Evolutionary conservation across 2,797 vertebrate species (phyloP), one percentile per base, ranked within the genome.

Genomic region (Emys orbicularis): DNA sequence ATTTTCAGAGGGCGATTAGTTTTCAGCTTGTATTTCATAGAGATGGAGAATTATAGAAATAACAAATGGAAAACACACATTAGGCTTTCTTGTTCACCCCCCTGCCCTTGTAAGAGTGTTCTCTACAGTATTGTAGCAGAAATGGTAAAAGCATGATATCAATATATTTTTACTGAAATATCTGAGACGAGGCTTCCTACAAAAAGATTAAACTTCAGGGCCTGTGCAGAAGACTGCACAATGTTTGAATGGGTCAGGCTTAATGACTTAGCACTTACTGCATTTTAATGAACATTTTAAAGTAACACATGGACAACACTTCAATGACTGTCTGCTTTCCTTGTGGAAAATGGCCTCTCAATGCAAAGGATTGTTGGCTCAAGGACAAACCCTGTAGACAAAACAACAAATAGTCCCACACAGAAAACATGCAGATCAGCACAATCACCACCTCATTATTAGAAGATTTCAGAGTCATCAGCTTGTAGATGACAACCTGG

Each of bases 391-490:
- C 54, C 74, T 41, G 12, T 31, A 82, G 31, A 86, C 89, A 76
- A 31, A 37, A 41, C 34, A 72, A n/a, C 19, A 72, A 37, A 72
- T 41, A n/a, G 19, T 13, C 11, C 2, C 31, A 37, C 53, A 57
- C 0, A 85, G 25, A 52, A 95, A 92, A 77, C 25, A 2, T 61
- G 95, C 83, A 80, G 31, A 81, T 83, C 82, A 91, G 8, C 13
- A 94, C 68, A 94, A 15, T 11, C 31, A 82, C n/a, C 49, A 23
- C 83, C 47, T 47, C 83, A 12, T 83, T 92, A 77, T 72, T 50
- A 86, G 90, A 88, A 83, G 31, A 79, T 27, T 93, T 93, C 41
- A 34, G 25, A 90, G 90, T 95, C 92, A 84, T 83, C 90, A 89
- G 41, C 21, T 88, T 88, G 41, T 87, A 44, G 79, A 52, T 19